phyloP scores from a whole-genome alignment of 2,113 vertebrate species.

The Brachirus orientalis region DNA sequence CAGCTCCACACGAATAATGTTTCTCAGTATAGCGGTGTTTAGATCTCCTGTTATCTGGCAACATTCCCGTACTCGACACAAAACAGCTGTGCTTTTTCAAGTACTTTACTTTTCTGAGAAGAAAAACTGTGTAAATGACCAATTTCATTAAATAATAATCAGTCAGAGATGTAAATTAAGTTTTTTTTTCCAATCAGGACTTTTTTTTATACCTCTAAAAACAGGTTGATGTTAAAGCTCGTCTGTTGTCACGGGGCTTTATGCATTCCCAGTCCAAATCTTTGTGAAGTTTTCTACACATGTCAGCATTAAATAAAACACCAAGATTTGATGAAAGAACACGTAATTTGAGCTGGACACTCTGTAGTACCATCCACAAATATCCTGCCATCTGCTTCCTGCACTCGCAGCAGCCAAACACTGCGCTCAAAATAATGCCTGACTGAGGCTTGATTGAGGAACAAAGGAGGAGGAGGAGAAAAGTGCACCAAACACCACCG shows the following conservation, averaged over 20 bases:
- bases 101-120: too few relatives aligned
- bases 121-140: too few relatives aligned
- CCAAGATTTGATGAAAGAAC: conserved; percentile 50
- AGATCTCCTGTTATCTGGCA: too few relatives aligned
- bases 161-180: too few relatives aligned
- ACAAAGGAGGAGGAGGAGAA: conserved; percentile 30
- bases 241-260: conserved; percentile 52
- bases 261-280: conserved; percentile 38
- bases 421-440: conserved; percentile 34
- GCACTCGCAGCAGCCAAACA: conserved; percentile 49
- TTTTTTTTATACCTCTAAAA: conserved; percentile 37
- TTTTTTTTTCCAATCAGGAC: too few relatives aligned
- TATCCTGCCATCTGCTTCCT: conserved; percentile 70
- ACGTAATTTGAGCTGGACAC: conserved; percentile 60
- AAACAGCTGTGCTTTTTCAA: too few relatives aligned
- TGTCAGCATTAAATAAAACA: conserved; percentile 50
- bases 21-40: too few relatives aligned
- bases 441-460: conserved; percentile 33
- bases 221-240: conserved; percentile 29
- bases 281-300: conserved; percentile 53
- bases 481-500: not conserved
- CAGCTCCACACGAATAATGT: too few relatives aligned
- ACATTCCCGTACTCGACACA: too few relatives aligned
- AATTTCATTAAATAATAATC: too few relatives aligned
- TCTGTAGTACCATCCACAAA: conserved; percentile 55